phyloP scores from a whole-genome alignment of 37 sponge, comb jelly and placozoan genomes.

The Halichondria panicea region DNA sequence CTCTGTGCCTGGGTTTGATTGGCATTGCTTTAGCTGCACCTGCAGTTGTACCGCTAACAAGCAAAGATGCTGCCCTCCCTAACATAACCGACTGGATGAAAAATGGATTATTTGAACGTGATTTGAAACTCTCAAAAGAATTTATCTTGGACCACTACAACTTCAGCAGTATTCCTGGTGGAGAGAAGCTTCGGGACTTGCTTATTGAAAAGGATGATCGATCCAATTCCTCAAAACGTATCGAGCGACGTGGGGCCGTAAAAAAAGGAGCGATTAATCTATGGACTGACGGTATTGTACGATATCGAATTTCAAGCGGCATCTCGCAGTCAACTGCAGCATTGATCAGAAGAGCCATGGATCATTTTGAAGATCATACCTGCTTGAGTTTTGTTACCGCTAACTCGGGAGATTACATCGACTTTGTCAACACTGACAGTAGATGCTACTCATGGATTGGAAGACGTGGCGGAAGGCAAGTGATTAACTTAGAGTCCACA shows the following conservation, averaged over 20 bases:
- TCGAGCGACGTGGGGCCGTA: too few species aligned
- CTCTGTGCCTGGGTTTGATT: too few species aligned
- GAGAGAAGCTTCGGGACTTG: too few species aligned
- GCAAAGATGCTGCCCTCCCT: too few species aligned
- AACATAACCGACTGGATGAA: too few species aligned
- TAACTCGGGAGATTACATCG: neutral
- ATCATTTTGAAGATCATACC: constrained; percentile 8
- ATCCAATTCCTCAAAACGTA: too few species aligned
- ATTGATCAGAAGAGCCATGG: constrained; percentile 3
- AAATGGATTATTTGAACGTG: neutral
- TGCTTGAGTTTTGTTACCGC: constrained; percentile 3
- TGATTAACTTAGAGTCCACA: neutral
- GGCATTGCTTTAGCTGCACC: too few species aligned
- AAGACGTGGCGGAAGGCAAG: neutral
- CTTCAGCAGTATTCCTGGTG: constrained; percentile 2
- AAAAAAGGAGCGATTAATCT: too few species aligned
- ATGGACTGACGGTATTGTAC: neutral
- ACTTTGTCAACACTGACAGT: neutral
- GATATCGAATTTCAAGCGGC: neutral
- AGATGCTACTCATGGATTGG: constrained; percentile 16
- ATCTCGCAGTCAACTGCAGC: neutral
- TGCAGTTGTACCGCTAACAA: too few species aligned
- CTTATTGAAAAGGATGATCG: too few species aligned
- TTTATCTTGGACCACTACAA: neutral
- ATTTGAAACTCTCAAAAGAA: neutral